phyloP scores from a whole-genome alignment of 2,888 invertebrate genomes.

The Drymonia ruficornis region DNA sequence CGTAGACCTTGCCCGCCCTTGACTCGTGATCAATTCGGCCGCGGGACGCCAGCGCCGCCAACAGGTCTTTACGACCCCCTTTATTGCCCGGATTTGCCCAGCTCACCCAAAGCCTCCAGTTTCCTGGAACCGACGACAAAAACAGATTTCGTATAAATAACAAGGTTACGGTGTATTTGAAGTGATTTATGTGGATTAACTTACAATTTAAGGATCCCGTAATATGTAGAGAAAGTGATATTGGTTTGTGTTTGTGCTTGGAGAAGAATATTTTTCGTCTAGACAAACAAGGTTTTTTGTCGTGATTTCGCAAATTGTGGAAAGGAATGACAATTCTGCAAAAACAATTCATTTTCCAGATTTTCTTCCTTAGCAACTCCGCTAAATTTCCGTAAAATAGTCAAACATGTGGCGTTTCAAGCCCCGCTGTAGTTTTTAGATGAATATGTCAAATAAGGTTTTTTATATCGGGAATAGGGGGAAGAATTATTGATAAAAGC shows the following conservation, averaged over 20 bases:
- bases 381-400: too few species aligned
- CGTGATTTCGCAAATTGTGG: too few species aligned
- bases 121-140: slow-evolving; percentile 48
- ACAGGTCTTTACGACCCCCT: slow-evolving; percentile 70
- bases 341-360: too few species aligned
- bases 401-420: too few species aligned
- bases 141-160: slow-evolving; percentile 68
- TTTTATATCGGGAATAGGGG: too few species aligned
- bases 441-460: too few species aligned
- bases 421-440: too few species aligned
- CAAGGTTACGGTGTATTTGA: slow-evolving; percentile 15
- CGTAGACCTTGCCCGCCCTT: slow-evolving; percentile 64
- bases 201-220: not conserved
- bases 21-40: slow-evolving; percentile 54
- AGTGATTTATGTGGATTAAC: slow-evolving; percentile 1
- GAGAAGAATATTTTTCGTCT: not conserved
- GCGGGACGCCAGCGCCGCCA: slow-evolving; percentile 59
- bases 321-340: too few species aligned
- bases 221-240: not conserved
- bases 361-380: too few species aligned
- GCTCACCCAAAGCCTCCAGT: slow-evolving; percentile 44
- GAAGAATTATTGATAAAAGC: not conserved
- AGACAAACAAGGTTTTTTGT: not conserved
- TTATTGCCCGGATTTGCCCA: slow-evolving; percentile 57
- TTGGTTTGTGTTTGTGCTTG: not conserved